phyloP scores from a whole-genome alignment of 2,797 vertebrate species.

The Sarcoramphus papa region DNA sequence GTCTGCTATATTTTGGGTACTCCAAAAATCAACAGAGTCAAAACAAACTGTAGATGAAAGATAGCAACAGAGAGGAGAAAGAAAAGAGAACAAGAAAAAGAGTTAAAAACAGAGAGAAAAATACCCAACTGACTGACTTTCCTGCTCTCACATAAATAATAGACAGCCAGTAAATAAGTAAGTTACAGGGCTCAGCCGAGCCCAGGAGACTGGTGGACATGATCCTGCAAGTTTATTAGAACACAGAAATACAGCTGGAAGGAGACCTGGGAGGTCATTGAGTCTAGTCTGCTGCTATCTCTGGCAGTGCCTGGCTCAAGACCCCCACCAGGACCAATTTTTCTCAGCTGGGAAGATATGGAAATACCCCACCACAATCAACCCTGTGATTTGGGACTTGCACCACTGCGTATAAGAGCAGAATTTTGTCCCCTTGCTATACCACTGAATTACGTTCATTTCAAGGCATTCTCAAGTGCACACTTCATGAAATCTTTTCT shows the following conservation, averaged over 20 bases:
- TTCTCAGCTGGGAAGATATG: background rate
- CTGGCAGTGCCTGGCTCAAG: background rate
- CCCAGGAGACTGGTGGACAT: constrained; percentile 30
- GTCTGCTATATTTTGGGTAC: background rate
- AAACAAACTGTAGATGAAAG: constrained; percentile 26
- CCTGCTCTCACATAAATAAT: constrained; percentile 42
- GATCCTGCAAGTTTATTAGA: constrained; percentile 47
- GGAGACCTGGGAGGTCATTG: background rate
- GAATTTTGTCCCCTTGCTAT: background rate
- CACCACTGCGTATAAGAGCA: background rate
- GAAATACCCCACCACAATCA: background rate
- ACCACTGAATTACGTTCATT: background rate
- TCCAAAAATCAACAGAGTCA: background rate
- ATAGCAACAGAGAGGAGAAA: background rate
- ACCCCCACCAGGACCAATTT: background rate
- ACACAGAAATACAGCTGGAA: constrained; percentile 29
- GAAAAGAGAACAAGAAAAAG: background rate
- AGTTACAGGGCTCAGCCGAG: background rate
- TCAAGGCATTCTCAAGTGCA: background rate
- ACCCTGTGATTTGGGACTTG: background rate
- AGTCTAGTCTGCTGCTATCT: background rate
- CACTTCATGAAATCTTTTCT: background rate
- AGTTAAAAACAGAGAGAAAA: constrained; percentile 3
- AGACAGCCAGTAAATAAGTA: constrained; percentile 37
- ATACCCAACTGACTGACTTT: background rate